Evolutionary conservation across 2,113 vertebrate species (phyloP).

Genomic region (Hippolais icterina): DNA sequence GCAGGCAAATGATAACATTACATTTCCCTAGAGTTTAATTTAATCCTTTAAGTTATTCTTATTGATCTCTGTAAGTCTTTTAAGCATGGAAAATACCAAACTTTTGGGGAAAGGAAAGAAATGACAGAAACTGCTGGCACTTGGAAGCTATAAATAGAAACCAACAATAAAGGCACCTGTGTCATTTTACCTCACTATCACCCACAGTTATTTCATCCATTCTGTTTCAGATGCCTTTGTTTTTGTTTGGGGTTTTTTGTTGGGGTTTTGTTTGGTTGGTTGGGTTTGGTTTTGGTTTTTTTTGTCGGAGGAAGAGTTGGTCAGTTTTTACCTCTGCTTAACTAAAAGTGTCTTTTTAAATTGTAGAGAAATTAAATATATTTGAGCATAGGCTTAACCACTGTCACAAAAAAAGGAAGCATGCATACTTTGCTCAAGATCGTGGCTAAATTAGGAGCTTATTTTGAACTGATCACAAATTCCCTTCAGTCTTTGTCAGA

Average conservation of each 20-base stretch:
- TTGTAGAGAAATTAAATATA: neutral
- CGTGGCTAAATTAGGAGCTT: neutral
- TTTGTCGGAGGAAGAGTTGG: neutral
- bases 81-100: neutral
- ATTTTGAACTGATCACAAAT: neutral
- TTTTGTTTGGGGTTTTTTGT: neutral
- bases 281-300: neutral
- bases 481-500: neutral
- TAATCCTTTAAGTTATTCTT: neutral
- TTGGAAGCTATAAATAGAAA: neutral
- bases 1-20: neutral
- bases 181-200: neutral
- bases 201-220: neutral
- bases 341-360: neutral
- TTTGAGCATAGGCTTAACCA: neutral
- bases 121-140: neutral
- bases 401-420: neutral
- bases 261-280: neutral
- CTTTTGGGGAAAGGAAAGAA: neutral
- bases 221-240: neutral
- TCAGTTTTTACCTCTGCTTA: neutral
- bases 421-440: neutral
- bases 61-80: neutral
- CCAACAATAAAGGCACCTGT: neutral
- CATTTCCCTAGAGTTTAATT: neutral